These are phyloP conservation scores for Lissocephala sabroskyi DNA, from an alignment of 2,888 invertebrate genomes.

Conservation along the genomic window DNA sequence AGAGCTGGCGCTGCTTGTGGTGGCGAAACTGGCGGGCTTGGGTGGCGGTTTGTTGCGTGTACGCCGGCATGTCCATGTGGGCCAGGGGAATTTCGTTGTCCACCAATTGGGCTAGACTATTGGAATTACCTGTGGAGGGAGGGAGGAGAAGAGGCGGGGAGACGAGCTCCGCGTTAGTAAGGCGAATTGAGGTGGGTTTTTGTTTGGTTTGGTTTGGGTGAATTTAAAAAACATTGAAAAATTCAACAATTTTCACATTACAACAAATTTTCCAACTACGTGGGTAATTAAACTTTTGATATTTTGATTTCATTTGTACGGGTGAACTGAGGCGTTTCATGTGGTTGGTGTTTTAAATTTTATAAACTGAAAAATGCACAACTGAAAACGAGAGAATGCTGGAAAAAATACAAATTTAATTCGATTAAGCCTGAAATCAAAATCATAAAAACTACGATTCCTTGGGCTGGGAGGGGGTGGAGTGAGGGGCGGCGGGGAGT, in stretches of 20 bases:
- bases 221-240: slow-evolving; percentile 3
- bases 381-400: too few species aligned
- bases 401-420: slow-evolving; percentile 6
- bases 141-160: slow-evolving; percentile 3
- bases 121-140: slow-evolving; percentile 76
- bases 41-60: slow-evolving; percentile 43
- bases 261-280: slow-evolving; percentile 63
- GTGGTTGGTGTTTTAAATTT: too few species aligned
- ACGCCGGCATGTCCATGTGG: slow-evolving; percentile 68
- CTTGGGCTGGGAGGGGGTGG: too few species aligned
- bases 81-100: slow-evolving; percentile 78
- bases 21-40: slow-evolving; percentile 59
- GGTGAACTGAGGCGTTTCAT: too few species aligned
- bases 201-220: not conserved
- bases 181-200: not conserved
- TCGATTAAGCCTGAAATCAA: slow-evolving; percentile 23
- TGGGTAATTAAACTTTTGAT: slow-evolving; percentile 51
- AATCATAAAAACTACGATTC: slow-evolving; percentile 13
- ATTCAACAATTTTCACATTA: slow-evolving; percentile 33
- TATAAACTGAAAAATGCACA: too few species aligned
- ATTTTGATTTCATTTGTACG: slow-evolving; percentile 35
- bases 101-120: slow-evolving; percentile 79
- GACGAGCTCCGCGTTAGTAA: slow-evolving; percentile 26
- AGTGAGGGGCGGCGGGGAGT: too few species aligned
- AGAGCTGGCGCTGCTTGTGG: slow-evolving; percentile 57